phyloP scores from a whole-genome alignment of 2,113 vertebrate species.

The Shinisaurus crocodilurus region DNA sequence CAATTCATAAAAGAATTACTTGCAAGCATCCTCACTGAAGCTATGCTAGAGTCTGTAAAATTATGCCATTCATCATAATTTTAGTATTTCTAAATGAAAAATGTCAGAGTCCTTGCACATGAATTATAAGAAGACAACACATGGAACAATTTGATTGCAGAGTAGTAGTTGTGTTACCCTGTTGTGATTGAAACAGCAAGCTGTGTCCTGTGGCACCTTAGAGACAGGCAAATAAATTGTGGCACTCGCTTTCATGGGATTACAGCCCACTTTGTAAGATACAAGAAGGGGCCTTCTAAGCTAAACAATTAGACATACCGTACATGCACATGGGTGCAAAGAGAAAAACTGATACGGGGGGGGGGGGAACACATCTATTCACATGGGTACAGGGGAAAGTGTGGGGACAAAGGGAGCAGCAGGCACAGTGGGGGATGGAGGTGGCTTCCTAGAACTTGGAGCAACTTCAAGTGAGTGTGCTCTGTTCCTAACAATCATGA shows the following conservation, averaged over 20 bases:
- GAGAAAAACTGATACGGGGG: background rate
- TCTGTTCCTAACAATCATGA: too few relatives aligned
- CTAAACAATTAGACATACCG: background rate
- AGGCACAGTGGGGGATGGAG: background rate
- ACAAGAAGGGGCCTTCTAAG: background rate
- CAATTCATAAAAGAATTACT: background rate
- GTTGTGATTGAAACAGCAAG: background rate
- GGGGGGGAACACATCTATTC: too few relatives aligned
- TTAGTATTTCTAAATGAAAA: background rate
- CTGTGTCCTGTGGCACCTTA: background rate
- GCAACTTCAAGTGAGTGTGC: too few relatives aligned
- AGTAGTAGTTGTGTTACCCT: background rate
- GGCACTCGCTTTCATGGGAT: background rate
- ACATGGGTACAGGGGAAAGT: background rate
- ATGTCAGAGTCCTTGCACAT: background rate
- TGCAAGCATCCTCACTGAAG: background rate
- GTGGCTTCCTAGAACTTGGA: too few relatives aligned
- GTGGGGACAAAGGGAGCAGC: background rate
- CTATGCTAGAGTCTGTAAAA: background rate
- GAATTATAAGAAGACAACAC: background rate
- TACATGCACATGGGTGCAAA: background rate
- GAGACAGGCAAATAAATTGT: background rate
- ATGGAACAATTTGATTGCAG: background rate
- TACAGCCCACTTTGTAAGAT: background rate
- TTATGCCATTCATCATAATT: background rate